phyloP scores from a whole-genome alignment of 2,797 vertebrate species.

The Acanthurus lineatus region DNA sequence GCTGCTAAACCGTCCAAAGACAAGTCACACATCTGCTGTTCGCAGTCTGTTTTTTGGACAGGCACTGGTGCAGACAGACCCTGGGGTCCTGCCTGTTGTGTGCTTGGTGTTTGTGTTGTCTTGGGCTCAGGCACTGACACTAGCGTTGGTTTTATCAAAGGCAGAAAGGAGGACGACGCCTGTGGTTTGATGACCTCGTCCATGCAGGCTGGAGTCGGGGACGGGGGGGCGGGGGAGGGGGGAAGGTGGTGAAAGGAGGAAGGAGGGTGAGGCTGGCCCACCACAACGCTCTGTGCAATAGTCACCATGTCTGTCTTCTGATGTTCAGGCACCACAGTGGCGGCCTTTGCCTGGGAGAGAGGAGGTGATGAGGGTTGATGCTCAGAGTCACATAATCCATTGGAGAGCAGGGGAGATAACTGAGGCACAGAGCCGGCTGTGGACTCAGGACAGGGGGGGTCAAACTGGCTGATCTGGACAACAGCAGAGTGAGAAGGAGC shows the following conservation, averaged over 20 bases:
- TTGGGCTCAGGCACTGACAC: conserved; percentile 65
- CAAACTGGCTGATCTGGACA: conserved; percentile 20
- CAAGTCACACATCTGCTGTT: conserved; percentile 48
- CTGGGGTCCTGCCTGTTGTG: conserved; percentile 49
- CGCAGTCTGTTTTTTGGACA: conserved; percentile 50
- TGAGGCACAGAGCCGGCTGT: conserved; percentile 52
- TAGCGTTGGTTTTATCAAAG: conserved; percentile 42
- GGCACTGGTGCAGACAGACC: conserved; percentile 59
- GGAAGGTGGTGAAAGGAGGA: conserved; percentile 74
- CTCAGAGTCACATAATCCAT: conserved; percentile 81
- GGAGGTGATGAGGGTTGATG: conserved; percentile 72
- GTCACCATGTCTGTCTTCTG: conserved; percentile 69
- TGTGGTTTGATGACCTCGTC: conserved; percentile 41
- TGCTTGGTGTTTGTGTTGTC: conserved; percentile 63
- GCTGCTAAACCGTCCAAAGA: conserved; percentile 50
- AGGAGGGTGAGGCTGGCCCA: conserved; percentile 75
- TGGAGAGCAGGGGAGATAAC: conserved; percentile 64
- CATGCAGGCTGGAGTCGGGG: conserved; percentile 31
- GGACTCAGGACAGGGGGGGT: conserved; percentile 32
- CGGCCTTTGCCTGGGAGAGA: conserved; percentile 84
- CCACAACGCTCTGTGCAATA: conserved; percentile 71
- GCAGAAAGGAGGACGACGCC: conserved; percentile 36
- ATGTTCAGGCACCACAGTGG: conserved; percentile 88
- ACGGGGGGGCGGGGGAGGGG: conserved; percentile 61
- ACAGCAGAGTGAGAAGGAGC: conserved; percentile 37